Conservation (phyloP, 23 tunicate species). For the Clavelina lepadiformis region DNA sequence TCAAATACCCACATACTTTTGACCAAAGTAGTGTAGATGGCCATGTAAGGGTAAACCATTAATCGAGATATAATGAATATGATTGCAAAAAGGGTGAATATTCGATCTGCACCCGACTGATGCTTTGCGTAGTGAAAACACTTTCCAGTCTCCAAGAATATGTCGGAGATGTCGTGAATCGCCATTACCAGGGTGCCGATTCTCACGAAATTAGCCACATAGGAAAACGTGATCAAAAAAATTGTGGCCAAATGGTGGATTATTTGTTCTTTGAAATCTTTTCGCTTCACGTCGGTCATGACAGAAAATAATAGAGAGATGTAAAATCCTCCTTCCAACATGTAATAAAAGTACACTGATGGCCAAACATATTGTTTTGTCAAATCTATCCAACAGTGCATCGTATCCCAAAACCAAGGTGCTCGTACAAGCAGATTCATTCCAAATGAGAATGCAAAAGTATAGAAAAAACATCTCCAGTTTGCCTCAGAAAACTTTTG, state of each 20-base stretch:
- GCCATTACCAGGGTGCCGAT: constrained; percentile 91
- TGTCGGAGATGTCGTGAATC: constrained; percentile 91
- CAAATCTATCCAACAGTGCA: constrained; percentile 81
- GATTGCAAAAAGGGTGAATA: constrained; percentile 74
- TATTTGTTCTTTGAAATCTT: constrained; percentile 81
- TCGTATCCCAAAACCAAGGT: constrained; percentile 96
- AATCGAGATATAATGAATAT: constrained; percentile 74
- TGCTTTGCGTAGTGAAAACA: constrained; percentile 46
- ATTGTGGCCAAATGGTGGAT: constrained; percentile 91
- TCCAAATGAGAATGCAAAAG: constrained; percentile 65
- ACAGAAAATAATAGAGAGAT: constrained; percentile 67
- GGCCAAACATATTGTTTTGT: constrained; percentile 65
- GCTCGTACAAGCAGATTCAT: constrained; percentile 37
- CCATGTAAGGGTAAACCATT: constrained; percentile 47
- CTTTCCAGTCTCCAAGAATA: constrained; percentile 81
- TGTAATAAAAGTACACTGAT: constrained; percentile 72
- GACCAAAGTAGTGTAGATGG: constrained; percentile 77
- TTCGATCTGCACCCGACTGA: constrained; percentile 37
- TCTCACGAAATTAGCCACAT: constrained; percentile 66
- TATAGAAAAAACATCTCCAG: constrained; percentile 84
- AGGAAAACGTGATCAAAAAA: constrained; percentile 77
- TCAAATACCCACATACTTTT: constrained; percentile 49
- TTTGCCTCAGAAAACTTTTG: constrained; percentile 81
- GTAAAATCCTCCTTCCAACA: constrained; percentile 96
- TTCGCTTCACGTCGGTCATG: constrained; percentile 74